phyloP scores from a whole-genome alignment of 1,140 invertebrate species.

The Aphaenogaster floridana region DNA sequence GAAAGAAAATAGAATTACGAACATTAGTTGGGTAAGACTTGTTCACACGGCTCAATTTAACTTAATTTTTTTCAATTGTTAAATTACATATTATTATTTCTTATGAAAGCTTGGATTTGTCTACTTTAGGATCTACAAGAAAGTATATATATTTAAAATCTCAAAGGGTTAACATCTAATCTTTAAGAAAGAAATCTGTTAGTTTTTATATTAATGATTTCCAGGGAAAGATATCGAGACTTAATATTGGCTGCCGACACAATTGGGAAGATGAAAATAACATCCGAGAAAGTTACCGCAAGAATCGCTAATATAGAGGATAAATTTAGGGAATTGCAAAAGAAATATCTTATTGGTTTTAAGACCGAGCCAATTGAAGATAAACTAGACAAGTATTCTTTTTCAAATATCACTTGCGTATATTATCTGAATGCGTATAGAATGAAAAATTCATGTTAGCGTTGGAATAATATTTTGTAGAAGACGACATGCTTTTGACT shows the following conservation, averaged over 20 bases:
- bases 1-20: conserved; percentile 95
- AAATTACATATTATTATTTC: neutral
- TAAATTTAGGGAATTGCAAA: conserved; percentile 90
- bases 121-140: conserved; percentile 11
- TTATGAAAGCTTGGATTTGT: neutral
- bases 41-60: conserved; percentile 36
- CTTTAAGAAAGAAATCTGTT: neutral
- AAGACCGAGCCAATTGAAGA: conserved; percentile 86
- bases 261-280: conserved; percentile 95
- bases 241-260: conserved; percentile 97
- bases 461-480: conserved; percentile 63
- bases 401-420: neutral
- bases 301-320: conserved; percentile 90
- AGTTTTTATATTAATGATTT: conserved; percentile 72
- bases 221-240: conserved; percentile 96
- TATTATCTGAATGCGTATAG: neutral
- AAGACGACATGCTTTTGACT: conserved; percentile 81
- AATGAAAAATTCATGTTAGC: conserved; percentile 3
- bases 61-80: neutral
- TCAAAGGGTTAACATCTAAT: conserved; percentile 21
- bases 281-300: conserved; percentile 91
- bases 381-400: conserved; percentile 11
- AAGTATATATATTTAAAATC: neutral
- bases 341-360: conserved; percentile 91
- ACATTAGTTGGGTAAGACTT: conserved; percentile 94